A percentile compares a stretch with the other conserved stretches of the same genome.
These are phyloP conservation scores for Microtus oregoni DNA, from an alignment of 2,113 vertebrate species.

Conservation along the genomic window DNA sequence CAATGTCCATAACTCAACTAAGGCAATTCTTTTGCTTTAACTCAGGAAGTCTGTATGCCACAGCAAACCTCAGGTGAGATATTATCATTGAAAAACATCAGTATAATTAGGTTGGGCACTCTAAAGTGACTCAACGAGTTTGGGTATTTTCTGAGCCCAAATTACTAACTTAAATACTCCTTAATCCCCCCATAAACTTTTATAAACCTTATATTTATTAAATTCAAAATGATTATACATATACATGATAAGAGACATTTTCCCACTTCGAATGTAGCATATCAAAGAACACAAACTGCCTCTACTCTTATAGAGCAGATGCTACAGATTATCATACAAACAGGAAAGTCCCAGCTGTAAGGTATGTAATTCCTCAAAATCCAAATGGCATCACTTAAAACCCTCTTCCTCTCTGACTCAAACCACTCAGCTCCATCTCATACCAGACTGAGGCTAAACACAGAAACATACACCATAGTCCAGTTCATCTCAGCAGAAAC, in stretches of 20 bases:
- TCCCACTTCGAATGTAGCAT: neutral
- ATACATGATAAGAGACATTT: neutral
- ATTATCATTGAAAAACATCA: neutral
- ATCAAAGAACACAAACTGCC: neutral
- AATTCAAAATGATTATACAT: neutral
- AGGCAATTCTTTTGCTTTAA: neutral
- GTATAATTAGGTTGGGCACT: neutral
- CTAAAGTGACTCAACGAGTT: neutral
- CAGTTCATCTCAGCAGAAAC: neutral
- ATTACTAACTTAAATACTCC: neutral
- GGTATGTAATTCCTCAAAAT: neutral
- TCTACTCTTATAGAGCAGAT: neutral
- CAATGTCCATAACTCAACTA: neutral
- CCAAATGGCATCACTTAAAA: neutral
- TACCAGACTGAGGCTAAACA: neutral
- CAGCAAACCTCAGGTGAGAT: neutral
- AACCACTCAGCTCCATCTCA: neutral
- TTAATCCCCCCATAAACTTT: neutral
- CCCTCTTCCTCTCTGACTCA: neutral
- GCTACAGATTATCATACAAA: neutral
- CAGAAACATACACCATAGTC: neutral
- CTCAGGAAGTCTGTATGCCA: neutral
- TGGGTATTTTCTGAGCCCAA: constrained; percentile 7
- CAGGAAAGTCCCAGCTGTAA: neutral
- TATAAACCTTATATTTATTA: neutral